Conservation (phyloP, 2,113 vertebrate species). For the Nerophis ophidion region DNA sequence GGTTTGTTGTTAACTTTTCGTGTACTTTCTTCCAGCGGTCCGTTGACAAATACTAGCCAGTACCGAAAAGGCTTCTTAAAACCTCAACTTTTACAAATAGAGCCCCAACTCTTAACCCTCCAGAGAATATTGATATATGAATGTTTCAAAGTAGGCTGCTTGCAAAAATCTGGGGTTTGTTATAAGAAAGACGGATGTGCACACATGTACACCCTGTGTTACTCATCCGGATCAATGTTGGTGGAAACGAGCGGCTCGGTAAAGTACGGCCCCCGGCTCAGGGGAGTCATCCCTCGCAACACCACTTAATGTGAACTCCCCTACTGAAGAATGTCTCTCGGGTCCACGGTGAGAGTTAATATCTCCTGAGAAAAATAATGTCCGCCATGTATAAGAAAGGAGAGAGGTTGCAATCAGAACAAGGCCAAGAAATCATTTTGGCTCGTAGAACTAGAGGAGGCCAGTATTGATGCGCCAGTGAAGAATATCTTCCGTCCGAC, state of each 20-base stretch:
- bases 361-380: slow-evolving; percentile 49
- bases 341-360: slow-evolving; percentile 47
- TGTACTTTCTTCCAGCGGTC: not conserved
- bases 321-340: slow-evolving; percentile 52
- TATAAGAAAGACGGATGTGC: not conserved
- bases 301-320: slow-evolving; percentile 60
- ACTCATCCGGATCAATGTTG: slow-evolving; percentile 42
- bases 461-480: slow-evolving; percentile 21
- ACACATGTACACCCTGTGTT: slow-evolving; percentile 6
- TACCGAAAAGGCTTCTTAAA: not conserved
- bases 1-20: not conserved
- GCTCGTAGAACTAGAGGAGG: slow-evolving; percentile 25
- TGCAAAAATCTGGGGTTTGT: not conserved
- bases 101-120: not conserved
- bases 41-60: too few relatives aligned
- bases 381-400: slow-evolving; percentile 43
- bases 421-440: slow-evolving; percentile 41
- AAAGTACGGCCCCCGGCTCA: slow-evolving; percentile 39
- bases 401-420: slow-evolving; percentile 48
- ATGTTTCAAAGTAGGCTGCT: not conserved
- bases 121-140: not conserved
- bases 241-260: slow-evolving; percentile 39
- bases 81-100: not conserved
- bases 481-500: slow-evolving; percentile 33
- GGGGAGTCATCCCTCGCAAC: slow-evolving; percentile 50